A percentile compares a stretch with the other conserved stretches of the same genome.
These are phyloP conservation scores for Pherbina coryleti DNA, from an alignment of 2,888 invertebrate genomes.

Conservation along the genomic window DNA sequence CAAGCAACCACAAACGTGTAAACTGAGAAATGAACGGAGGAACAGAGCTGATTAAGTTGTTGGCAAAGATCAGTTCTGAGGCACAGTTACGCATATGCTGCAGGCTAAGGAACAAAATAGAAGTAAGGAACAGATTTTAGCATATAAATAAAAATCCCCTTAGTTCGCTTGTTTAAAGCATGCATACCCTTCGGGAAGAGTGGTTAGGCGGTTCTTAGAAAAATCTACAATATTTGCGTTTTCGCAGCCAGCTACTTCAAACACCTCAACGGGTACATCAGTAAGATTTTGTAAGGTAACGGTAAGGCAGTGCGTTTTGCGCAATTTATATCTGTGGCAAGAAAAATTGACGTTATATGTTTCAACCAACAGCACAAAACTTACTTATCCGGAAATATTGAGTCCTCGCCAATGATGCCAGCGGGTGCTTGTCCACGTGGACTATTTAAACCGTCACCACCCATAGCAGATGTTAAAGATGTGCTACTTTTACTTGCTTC, in stretches of 20 bases:
- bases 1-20: conserved; percentile 76
- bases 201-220: conserved; percentile 81
- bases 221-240: conserved; percentile 83
- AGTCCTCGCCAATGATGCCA: conserved; percentile 44
- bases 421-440: conserved; percentile 47
- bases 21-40: conserved; percentile 77
- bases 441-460: conserved; percentile 60
- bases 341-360: not conserved
- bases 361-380: conserved; percentile 34
- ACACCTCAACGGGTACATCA: conserved; percentile 79
- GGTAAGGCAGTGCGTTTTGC: conserved; percentile 70
- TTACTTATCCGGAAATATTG: conserved; percentile 59
- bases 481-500: conserved; percentile 28
- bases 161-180: not conserved
- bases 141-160: not conserved
- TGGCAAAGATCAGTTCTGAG: conserved; percentile 78
- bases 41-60: conserved; percentile 76
- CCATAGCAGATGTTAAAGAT: conserved; percentile 51
- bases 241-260: conserved; percentile 78
- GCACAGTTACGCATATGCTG: conserved; percentile 71
- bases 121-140: not conserved
- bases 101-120: conserved; percentile 65
- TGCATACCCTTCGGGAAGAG: conserved; percentile 77
- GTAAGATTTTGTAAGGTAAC: conserved; percentile 73
- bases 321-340: conserved; percentile 72